phyloP scores from a whole-genome alignment of 2,888 invertebrate species.

The Diarsia rubi region DNA sequence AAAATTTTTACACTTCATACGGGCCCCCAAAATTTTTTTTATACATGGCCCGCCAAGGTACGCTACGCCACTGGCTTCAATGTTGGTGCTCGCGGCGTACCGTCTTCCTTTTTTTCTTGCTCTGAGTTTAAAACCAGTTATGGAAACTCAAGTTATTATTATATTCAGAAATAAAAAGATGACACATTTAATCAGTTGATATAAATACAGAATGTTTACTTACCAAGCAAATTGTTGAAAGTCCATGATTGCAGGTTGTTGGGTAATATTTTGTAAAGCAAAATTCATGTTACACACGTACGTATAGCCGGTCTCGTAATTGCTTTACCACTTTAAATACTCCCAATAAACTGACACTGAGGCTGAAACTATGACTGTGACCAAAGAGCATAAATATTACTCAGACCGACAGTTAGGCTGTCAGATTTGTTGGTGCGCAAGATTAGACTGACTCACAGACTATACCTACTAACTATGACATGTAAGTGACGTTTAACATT shows the following conservation, averaged over 20 bases:
- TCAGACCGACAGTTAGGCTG: neutral
- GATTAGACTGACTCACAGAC: neutral
- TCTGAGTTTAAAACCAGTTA: neutral
- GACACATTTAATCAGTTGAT: neutral
- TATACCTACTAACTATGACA: too few relatives aligned
- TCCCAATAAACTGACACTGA: neutral
- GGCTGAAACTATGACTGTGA: neutral
- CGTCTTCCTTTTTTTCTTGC: too few relatives aligned
- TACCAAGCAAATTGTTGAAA: conserved; percentile 34
- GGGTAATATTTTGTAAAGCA: conserved; percentile 24
- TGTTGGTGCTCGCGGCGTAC: too few relatives aligned
- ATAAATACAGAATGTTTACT: conserved; percentile 3
- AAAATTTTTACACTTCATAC: too few relatives aligned
- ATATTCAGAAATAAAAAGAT: neutral
- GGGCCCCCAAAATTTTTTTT: too few relatives aligned
- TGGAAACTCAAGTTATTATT: neutral
- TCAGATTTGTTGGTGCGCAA: neutral
- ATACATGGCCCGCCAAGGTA: too few relatives aligned
- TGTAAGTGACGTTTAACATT: neutral
- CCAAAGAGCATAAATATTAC: too few relatives aligned
- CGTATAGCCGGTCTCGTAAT: neutral
- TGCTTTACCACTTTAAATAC: neutral
- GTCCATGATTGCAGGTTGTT: conserved; percentile 16
- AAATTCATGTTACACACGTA: neutral
- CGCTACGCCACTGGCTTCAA: too few relatives aligned